Evolutionary conservation across 2,888 invertebrate species (phyloP).

Genomic region (Tillus elongatus): DNA sequence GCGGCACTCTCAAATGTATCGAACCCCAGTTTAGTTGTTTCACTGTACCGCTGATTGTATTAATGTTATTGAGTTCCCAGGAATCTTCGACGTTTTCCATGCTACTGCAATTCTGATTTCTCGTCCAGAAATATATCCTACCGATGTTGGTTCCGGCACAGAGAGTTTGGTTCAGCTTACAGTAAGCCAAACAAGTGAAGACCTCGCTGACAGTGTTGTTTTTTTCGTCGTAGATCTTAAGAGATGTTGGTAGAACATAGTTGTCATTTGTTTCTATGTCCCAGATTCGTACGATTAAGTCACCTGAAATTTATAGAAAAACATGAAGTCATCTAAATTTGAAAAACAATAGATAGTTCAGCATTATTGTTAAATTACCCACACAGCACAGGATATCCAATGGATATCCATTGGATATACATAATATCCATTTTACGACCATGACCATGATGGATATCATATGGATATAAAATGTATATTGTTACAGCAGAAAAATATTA

Average conservation of each 20-base stretch:
- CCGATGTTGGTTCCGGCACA: conserved; percentile 87
- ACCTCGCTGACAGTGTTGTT: conserved; percentile 44
- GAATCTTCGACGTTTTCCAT: conserved; percentile 59
- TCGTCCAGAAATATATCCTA: conserved; percentile 77
- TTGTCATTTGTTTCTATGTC: conserved; percentile 91
- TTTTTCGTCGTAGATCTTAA: conserved; percentile 34
- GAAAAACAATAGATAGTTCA: too few species aligned
- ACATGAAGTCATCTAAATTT: too few species aligned
- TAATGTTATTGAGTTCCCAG: conserved; percentile 71
- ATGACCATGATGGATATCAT: too few species aligned
- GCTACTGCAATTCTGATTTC: conserved; percentile 33
- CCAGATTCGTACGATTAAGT: conserved; percentile 81
- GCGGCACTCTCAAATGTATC: conserved; percentile 58
- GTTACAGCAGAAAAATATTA: too few species aligned
- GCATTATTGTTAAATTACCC: too few species aligned
- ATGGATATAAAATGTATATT: too few species aligned
- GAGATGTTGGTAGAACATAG: conserved; percentile 63
- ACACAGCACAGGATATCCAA: too few species aligned
- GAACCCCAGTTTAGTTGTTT: conserved; percentile 76
- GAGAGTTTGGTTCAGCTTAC: conserved; percentile 62
- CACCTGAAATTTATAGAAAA: conserved; percentile 44
- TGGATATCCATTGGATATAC: too few species aligned
- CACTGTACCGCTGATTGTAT: conserved; percentile 65
- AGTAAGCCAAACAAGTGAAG: conserved; percentile 64
- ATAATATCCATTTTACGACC: too few species aligned